Conservation (phyloP, 2,888 invertebrate genomes). For the Dasysyrphus albostriatus region DNA sequence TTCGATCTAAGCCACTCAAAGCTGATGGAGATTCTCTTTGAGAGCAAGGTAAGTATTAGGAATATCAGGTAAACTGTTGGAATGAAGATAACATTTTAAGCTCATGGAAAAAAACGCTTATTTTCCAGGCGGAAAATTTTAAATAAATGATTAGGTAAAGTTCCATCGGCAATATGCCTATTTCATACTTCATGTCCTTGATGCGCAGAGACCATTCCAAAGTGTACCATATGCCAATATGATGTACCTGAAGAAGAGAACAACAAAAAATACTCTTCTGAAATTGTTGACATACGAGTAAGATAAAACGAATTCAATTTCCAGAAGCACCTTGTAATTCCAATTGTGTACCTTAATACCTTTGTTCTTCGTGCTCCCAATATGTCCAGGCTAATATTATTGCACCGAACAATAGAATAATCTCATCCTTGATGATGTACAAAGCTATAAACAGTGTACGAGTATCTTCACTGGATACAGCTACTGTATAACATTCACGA, state of each 20-base stretch:
- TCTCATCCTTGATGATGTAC: constrained; percentile 32
- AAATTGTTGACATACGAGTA: constrained; percentile 55
- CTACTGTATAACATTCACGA: constrained; percentile 67
- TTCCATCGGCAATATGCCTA: not conserved
- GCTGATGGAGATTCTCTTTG: not conserved
- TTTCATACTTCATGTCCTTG: constrained; percentile 7
- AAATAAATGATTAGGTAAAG: not conserved
- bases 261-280: not conserved
- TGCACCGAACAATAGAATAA: constrained; percentile 45
- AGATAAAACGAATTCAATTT: constrained; percentile 49
- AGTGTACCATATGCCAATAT: constrained; percentile 23
- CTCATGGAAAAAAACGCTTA: no score
- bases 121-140: no score
- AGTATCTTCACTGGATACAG: constrained; percentile 28
- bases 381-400: constrained; percentile 53
- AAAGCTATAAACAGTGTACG: constrained; percentile 22
- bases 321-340: constrained; percentile 29
- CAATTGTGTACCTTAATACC: constrained; percentile 7
- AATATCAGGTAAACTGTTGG: no score
- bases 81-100: no score
- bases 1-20: constrained; percentile 9
- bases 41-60: no score
- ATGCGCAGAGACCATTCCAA: not conserved
- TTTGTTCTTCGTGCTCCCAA: constrained; percentile 49
- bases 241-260: not conserved